Conservation (phyloP, 2,888 invertebrate genomes). For the Harpagoxenus sublaevis region DNA sequence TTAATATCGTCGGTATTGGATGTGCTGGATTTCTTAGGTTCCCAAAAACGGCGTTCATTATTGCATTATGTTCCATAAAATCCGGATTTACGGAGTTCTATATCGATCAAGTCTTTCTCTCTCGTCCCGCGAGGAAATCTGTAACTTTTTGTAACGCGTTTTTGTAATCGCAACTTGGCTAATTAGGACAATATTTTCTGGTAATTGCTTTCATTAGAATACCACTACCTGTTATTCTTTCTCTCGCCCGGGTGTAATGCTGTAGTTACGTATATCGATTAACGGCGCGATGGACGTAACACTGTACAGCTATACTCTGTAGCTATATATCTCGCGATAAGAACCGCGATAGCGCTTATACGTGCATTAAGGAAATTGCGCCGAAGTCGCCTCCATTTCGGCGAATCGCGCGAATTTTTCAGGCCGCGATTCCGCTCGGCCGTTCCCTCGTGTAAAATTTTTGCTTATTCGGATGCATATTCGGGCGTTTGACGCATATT, state of each 20-base stretch:
- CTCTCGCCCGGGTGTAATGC: constrained; percentile 60
- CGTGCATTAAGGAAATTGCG: constrained; percentile 34
- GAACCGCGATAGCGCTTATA: neutral
- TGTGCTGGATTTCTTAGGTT: neutral
- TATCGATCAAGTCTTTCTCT: neutral
- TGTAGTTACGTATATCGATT: constrained; percentile 65
- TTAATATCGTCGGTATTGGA: neutral
- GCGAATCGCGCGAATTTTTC: constrained; percentile 12
- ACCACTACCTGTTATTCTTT: constrained; percentile 53
- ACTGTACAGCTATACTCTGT: neutral
- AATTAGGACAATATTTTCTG: constrained; percentile 69
- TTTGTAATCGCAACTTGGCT: constrained; percentile 61
- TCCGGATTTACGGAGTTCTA: constrained; percentile 10
- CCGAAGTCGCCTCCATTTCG: constrained; percentile 15
- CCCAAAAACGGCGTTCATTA: neutral
- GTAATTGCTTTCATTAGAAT: constrained; percentile 68
- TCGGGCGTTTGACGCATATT: constrained; percentile 45
- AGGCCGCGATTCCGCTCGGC: neutral
- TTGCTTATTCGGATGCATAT: constrained; percentile 41
- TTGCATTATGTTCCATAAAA: constrained; percentile 5
- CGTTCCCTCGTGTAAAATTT: constrained; percentile 20
- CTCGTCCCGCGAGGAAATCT: neutral
- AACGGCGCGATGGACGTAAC: constrained; percentile 50
- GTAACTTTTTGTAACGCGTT: constrained; percentile 52
- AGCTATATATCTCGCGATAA: constrained; percentile 9